Evolutionary conservation across 2,888 invertebrate genomes (phyloP).

Genomic region (Hedychridium roseum): DNA sequence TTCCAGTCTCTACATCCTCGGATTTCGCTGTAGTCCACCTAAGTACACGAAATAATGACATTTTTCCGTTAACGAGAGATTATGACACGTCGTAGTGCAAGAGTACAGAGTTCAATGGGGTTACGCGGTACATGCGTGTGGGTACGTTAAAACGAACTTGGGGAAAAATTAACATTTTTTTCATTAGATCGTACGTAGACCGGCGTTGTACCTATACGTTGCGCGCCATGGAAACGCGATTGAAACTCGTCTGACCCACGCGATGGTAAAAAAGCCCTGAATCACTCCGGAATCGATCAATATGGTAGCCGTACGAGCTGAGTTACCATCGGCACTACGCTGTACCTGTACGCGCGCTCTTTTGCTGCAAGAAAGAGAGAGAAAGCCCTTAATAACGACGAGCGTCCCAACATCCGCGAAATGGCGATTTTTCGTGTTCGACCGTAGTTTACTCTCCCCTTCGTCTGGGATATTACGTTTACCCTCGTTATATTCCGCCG

Average conservation of each 20-base stretch:
- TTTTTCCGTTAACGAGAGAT: too few species aligned
- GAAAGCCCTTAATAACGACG: constrained; percentile 43
- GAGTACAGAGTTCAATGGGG: too few species aligned
- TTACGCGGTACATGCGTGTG: too few species aligned
- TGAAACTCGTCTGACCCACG: constrained; percentile 19
- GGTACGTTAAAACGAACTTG: too few species aligned
- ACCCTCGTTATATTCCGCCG: constrained; percentile 40
- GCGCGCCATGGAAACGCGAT: constrained; percentile 19
- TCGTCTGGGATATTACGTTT: constrained; percentile 52
- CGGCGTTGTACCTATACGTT: too few species aligned
- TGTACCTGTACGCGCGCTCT: constrained; percentile 4
- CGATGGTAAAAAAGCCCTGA: constrained; percentile 25
- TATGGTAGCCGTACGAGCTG: too few species aligned
- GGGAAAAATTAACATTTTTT: too few species aligned
- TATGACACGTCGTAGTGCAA: too few species aligned
- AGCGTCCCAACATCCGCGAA: constrained; percentile 43
- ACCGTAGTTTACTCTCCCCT: constrained; percentile 48
- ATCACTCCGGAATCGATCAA: constrained; percentile 36
- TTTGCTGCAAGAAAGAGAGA: constrained; percentile 22
- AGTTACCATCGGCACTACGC: constrained; percentile 11
- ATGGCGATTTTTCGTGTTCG: constrained; percentile 53
- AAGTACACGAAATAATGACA: too few species aligned
- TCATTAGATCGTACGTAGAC: too few species aligned
- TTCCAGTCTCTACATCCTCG: too few species aligned
- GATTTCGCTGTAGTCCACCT: too few species aligned